Evolutionary conservation across 2,113 vertebrate genomes (phyloP).

Genomic region (Okapia johnstoni): DNA sequence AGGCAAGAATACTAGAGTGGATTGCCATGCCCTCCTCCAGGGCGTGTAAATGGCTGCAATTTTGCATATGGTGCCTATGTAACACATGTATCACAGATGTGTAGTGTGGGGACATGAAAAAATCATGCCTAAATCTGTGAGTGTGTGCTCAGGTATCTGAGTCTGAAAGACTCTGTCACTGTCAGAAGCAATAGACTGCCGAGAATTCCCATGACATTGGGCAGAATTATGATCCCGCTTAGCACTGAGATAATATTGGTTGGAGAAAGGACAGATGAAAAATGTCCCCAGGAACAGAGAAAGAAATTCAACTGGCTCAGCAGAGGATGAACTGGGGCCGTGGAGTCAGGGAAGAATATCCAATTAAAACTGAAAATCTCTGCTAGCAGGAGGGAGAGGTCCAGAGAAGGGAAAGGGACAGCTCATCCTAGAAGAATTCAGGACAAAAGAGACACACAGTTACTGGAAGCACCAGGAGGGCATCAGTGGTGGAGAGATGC

Average conservation of each 20-base stretch:
- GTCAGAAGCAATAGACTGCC: conserved; percentile 38
- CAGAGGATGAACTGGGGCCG: neutral
- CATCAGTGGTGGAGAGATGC: neutral
- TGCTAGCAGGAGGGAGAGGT: neutral
- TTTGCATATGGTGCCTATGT: neutral
- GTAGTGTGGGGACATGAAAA: rapidly evolving
- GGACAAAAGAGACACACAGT: neutral
- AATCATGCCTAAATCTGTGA: neutral
- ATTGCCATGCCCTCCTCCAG: neutral
- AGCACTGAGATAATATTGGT: conserved; percentile 67
- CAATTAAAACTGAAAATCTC: neutral
- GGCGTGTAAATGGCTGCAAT: neutral
- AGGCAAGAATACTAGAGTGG: neutral
- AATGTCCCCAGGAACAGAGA: conserved; percentile 58
- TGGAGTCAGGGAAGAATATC: neutral
- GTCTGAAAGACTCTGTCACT: conserved; percentile 39
- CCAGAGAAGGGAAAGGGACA: neutral
- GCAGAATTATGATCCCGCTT: conserved; percentile 66
- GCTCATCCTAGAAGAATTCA: neutral
- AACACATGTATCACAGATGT: rapidly evolving
- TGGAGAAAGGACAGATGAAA: conserved; percentile 59
- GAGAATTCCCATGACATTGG: conserved; percentile 46
- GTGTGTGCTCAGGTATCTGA: neutral
- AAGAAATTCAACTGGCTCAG: conserved; percentile 31
- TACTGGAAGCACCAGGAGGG: neutral